Evolutionary conservation across 2,113 vertebrate genomes (phyloP).

Genomic region (Hassar affinis): DNA sequence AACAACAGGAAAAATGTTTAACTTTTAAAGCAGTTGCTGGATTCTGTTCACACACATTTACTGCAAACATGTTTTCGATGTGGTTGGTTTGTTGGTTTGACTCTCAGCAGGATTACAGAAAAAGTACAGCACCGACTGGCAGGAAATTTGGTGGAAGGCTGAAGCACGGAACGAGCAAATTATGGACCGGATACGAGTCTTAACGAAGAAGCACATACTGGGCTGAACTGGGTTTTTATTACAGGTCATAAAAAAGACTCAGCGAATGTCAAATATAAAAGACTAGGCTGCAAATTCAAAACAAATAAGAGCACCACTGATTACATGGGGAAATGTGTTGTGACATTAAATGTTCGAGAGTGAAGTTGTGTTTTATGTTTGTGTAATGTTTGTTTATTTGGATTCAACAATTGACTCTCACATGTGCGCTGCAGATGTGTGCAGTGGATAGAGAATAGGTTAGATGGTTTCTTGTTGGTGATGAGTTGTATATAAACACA

Average conservation of each 20-base stretch:
- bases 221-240: too few relatives aligned
- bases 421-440: neutral
- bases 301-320: neutral
- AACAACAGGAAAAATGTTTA: too few relatives aligned
- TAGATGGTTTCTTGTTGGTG: neutral
- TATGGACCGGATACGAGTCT: too few relatives aligned
- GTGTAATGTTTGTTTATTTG: neutral
- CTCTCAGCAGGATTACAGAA: too few relatives aligned
- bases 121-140: too few relatives aligned
- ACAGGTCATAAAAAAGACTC: neutral
- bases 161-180: too few relatives aligned
- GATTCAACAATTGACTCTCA: neutral
- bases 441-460: neutral
- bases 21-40: too few relatives aligned
- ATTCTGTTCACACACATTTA: too few relatives aligned
- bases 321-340: neutral
- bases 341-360: neutral
- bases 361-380: neutral
- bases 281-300: neutral
- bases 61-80: too few relatives aligned
- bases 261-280: neutral
- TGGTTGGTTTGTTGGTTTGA: too few relatives aligned
- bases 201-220: too few relatives aligned
- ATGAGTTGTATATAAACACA: neutral
- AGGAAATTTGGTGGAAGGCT: too few relatives aligned